These are phyloP conservation scores for Drosophila tsacasi DNA, from an alignment of 1,140 invertebrate genomes.

Conservation along the genomic window DNA sequence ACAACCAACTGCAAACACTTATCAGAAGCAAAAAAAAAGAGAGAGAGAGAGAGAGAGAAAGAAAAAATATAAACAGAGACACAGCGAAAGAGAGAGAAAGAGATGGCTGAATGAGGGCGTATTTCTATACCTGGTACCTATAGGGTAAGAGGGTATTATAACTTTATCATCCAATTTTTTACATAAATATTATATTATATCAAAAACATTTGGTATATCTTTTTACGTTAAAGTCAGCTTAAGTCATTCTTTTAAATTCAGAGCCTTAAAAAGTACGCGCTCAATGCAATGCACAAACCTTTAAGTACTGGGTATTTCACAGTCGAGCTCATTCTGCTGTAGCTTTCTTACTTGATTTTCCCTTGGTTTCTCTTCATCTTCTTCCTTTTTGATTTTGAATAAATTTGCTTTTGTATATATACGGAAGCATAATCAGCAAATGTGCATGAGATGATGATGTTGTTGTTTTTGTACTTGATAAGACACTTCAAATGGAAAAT, in stretches of 20 bases:
- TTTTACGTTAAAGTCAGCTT: not conserved
- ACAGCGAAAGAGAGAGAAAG: not conserved
- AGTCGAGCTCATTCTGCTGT: too few relatives aligned
- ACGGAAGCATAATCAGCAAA: constrained; percentile 51
- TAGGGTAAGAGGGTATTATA: constrained; percentile 1
- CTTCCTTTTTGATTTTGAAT: constrained; percentile 7
- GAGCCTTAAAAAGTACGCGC: not conserved
- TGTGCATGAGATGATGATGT: constrained; percentile 30
- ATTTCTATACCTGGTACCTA: constrained; percentile 12
- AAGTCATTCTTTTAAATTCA: not conserved
- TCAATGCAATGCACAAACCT: too few relatives aligned
- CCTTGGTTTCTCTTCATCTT: not conserved
- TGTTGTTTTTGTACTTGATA: constrained; percentile 29
- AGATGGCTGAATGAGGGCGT: constrained; percentile 37
- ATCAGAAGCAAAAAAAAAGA: constrained; percentile 44
- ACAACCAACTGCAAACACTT: constrained; percentile 64
- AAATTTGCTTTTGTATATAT: constrained; percentile 16
- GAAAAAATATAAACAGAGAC: constrained; percentile 24
- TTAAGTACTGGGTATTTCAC: not conserved
- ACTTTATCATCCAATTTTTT: too few relatives aligned
- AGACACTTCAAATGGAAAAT: constrained; percentile 3
- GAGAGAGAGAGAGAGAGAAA: too few relatives aligned
- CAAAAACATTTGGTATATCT: too few relatives aligned
- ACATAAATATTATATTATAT: too few relatives aligned
- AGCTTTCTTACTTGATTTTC: not conserved